Conservation (phyloP, 2,113 vertebrate genomes). For the Physeter macrocephalus region DNA sequence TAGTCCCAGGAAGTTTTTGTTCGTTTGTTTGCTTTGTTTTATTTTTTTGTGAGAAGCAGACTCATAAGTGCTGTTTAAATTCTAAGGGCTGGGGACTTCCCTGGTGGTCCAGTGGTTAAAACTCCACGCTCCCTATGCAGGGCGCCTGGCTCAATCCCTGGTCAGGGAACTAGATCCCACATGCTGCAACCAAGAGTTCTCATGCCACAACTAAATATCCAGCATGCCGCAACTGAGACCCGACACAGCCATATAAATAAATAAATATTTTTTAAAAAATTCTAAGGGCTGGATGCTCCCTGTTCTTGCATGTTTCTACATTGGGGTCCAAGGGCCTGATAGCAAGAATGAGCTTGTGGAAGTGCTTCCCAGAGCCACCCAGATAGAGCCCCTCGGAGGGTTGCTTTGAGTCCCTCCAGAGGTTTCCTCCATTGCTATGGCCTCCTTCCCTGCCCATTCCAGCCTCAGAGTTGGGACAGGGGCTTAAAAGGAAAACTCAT, state of each 20-base stretch:
- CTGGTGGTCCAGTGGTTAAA: too few relatives aligned
- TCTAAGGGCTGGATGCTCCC: not conserved
- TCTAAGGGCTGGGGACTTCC: not conserved
- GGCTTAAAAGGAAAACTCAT: not conserved
- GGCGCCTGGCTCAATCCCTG: too few relatives aligned
- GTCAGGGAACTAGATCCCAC: too few relatives aligned
- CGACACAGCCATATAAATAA: too few relatives aligned
- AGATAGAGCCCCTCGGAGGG: not conserved
- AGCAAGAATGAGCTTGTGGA: not conserved
- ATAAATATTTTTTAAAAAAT: not conserved
- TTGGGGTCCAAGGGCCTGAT: not conserved
- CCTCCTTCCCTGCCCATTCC: not conserved
- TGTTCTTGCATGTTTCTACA: not conserved
- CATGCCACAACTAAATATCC: too few relatives aligned
- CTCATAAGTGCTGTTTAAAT: not conserved
- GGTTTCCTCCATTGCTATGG: not conserved
- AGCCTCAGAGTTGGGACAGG: not conserved
- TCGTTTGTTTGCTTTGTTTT: not conserved
- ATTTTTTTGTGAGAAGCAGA: not conserved
- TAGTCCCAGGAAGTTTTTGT: not conserved
- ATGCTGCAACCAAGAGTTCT: too few relatives aligned
- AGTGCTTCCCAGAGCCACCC: not conserved
- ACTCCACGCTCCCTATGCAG: too few relatives aligned
- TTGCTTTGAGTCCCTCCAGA: not conserved
- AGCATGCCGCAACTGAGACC: too few relatives aligned